Conservation (phyloP, 2,113 vertebrate genomes). For the Pungitius pungitius region DNA sequence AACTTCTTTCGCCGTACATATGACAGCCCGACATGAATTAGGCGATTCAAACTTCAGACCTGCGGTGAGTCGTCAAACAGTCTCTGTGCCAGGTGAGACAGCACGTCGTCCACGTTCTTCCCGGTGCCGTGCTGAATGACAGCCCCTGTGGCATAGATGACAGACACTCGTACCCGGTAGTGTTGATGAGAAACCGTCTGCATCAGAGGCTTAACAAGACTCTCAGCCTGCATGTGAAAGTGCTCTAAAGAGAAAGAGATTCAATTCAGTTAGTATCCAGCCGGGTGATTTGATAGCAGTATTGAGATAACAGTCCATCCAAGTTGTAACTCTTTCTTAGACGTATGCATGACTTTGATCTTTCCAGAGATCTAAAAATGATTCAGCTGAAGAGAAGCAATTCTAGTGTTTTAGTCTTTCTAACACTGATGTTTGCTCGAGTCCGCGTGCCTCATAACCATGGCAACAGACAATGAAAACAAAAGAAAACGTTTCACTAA, state of each 20-base stretch:
- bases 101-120: conserved; percentile 90
- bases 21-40: neutral
- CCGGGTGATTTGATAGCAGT: neutral
- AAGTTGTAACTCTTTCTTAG: neutral
- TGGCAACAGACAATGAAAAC: conserved; percentile 47
- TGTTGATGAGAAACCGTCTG: conserved; percentile 92
- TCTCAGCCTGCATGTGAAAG: conserved; percentile 95
- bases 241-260: conserved; percentile 81
- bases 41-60: conserved; percentile 71
- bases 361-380: neutral
- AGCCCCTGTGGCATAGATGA: conserved; percentile 87
- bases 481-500: conserved; percentile 54
- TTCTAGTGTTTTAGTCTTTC: neutral
- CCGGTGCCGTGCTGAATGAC: conserved; percentile 88
- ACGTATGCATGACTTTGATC: neutral
- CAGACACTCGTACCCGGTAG: conserved; percentile 88
- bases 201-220: conserved; percentile 90
- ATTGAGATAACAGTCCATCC: neutral
- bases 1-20: neutral
- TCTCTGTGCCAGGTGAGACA: conserved; percentile 93
- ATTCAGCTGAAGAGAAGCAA: neutral
- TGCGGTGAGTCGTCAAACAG: conserved; percentile 93
- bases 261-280: neutral
- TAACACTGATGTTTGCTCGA: neutral
- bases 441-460: conserved; percentile 48